Base-by-base conservation (phyloP, 1,140 invertebrate species). In the Neodiprion virginianus region DNA sequence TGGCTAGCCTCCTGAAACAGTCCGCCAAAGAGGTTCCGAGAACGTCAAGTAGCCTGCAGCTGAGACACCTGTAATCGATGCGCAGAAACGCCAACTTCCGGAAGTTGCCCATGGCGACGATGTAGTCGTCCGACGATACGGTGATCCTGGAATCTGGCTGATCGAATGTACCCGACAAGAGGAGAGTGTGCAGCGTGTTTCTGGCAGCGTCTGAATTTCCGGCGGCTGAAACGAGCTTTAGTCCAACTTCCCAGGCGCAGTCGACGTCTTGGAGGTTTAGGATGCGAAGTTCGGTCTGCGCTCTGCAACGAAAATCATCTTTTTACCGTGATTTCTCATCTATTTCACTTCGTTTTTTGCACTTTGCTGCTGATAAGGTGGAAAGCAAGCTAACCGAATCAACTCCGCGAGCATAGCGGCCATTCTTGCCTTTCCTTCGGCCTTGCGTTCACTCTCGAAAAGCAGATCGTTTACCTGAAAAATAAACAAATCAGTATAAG, bases 211-310 rank as follows among this genome's bases (percentile, higher is more conserved):
- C 11, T 8, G 53, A 61, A 14, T 61, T 17, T 17, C 11, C 53
- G 3, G n/a, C n/a, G 5, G 53, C 53, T 61, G 53, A 14, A 14
- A 61, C n/a, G 11, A 61, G 53, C 53, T 61, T 17, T 3, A 61
- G 53, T 61, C 53, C 53, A 61, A 61, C 53, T 17, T 61, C 53
- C 53, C 53, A 61, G 53, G 53, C 53, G 53, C 53, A 61, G 53
- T 61, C 53, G n/a, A 61, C 8, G 11, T 12, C 53, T 17, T 61
- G 53, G n/a, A 61, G 53, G 53, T 61, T 8, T 8, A 61, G 53
- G 53, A 61, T 17, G 53, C 53, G 53, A 17, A 61, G 53, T 17
- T 12, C 11, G 53, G 11, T 61, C n/a, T 61, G 53, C 11, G 53
- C n/a, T 7, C 53, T 61, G 53, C 8, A 8, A 40, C 28, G 53